Conservation (phyloP, 1,140 invertebrate species). For the Drosophila lacteicornis region DNA sequence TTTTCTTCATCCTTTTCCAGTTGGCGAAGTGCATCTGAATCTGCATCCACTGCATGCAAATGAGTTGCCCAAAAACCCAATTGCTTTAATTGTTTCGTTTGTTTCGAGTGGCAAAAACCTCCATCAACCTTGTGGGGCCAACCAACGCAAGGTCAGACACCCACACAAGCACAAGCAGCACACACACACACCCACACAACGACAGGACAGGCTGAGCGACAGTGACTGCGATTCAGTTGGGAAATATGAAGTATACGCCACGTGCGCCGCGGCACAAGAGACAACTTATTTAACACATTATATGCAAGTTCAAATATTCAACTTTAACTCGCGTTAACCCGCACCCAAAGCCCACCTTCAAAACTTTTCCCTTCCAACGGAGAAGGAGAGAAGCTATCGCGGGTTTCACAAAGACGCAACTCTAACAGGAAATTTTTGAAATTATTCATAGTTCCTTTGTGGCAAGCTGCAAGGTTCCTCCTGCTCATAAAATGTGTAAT, state of each 20-base stretch:
- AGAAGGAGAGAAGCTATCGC: no score
- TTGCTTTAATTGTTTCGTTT: constrained; percentile 33
- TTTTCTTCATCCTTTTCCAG: no score
- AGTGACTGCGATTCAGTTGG: constrained; percentile 39
- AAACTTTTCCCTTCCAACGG: constrained; percentile 11
- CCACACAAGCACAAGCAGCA: not conserved
- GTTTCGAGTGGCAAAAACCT: constrained; percentile 26
- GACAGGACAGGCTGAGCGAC: constrained; percentile 18
- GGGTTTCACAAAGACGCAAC: not conserved
- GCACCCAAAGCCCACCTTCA: not conserved
- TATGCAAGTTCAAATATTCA: constrained; percentile 45
- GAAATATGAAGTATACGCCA: constrained; percentile 51
- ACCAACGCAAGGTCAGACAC: constrained; percentile 40
- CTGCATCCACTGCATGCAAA: constrained; percentile 28
- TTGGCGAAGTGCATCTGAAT: constrained; percentile 2
- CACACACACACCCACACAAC: not conserved
- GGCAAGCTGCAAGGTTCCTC: not conserved
- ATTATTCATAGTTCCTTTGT: constrained; percentile 14
- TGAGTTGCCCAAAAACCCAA: constrained; percentile 21
- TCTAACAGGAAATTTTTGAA: constrained; percentile 10
- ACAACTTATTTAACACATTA: constrained; percentile 47
- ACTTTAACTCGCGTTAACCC: constrained; percentile 29
- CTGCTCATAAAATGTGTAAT: no score
- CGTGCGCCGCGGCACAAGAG: constrained; percentile 33
- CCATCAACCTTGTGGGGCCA: constrained; percentile 37